These are phyloP conservation scores for Mycteria americana DNA, from an alignment of 2,797 vertebrate species.

Conservation along the genomic window DNA sequence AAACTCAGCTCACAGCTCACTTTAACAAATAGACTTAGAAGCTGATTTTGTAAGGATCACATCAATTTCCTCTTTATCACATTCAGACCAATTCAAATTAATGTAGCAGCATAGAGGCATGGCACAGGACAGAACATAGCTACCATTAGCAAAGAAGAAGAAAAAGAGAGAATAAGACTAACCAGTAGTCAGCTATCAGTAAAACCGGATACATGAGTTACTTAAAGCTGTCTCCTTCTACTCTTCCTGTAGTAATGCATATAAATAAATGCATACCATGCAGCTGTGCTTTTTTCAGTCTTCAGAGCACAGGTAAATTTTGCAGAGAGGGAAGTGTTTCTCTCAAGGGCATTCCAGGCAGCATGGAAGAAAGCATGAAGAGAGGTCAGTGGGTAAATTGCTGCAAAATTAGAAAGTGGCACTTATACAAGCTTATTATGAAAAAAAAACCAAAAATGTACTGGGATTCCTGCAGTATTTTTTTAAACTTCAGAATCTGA, in stretches of 20 bases:
- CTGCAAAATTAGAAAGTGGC: conserved; percentile 53
- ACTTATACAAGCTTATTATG: conserved; percentile 39
- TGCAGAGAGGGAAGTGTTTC: not conserved
- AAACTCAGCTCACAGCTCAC: not conserved
- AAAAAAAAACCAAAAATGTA: conserved; percentile 21
- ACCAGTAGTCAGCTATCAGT: not conserved
- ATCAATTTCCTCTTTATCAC: not conserved
- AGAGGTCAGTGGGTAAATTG: conserved; percentile 13
- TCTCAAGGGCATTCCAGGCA: not conserved
- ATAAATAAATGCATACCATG: not conserved
- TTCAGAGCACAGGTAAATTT: not conserved
- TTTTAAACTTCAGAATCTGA: conserved; percentile 59
- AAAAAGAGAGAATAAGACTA: not conserved
- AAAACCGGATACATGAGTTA: not conserved
- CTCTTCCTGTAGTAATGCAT: not conserved
- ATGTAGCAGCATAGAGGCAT: not conserved
- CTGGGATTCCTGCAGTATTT: conserved; percentile 51
- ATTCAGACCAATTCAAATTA: not conserved
- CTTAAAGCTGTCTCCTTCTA: not conserved
- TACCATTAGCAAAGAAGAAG: not conserved
- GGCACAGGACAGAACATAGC: not conserved
- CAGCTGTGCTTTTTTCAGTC: not conserved
- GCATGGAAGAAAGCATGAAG: not conserved
- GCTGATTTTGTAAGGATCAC: not conserved
- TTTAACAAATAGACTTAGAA: not conserved